Percentiles rank a stretch among this genome's conserved stretches.
Evolutionary conservation across 2,113 vertebrate genomes (phyloP).

Genomic region (Orthonyx spaldingii): DNA sequence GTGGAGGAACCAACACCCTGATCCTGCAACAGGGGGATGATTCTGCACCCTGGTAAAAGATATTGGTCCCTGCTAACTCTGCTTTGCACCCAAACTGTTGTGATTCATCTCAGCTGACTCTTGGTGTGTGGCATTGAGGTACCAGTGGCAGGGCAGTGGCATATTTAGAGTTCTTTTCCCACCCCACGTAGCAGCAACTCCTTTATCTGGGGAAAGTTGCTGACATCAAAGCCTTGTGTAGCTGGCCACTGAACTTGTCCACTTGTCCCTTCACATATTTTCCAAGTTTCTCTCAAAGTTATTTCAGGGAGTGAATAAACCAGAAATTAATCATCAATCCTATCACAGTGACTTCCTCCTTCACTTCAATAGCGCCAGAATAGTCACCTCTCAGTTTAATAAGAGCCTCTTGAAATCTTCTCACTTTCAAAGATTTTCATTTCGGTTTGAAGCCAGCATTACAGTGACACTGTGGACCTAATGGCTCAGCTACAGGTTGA

Average conservation of each 20-base stretch:
- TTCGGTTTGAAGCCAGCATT: neutral
- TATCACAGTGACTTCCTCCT: neutral
- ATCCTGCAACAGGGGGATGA: neutral
- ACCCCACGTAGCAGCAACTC: accelerated
- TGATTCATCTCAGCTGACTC: neutral
- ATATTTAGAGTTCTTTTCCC: neutral
- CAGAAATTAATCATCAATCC: neutral
- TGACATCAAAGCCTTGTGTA: neutral
- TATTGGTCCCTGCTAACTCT: neutral
- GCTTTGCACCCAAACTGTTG: neutral
- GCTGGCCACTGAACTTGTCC: neutral
- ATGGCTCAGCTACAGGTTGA: neutral
- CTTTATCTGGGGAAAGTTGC: neutral
- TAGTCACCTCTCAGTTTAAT: neutral
- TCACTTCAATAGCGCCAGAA: neutral
- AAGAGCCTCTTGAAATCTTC: neutral
- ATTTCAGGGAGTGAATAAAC: neutral
- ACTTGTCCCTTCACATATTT: neutral
- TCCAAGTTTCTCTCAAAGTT: neutral
- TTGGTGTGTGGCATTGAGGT: neutral
- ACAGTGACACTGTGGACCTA: neutral
- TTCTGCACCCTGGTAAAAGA: neutral
- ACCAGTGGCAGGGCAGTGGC: neutral
- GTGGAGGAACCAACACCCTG: neutral
- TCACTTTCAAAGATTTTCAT: neutral